phyloP scores from a whole-genome alignment of 2,113 vertebrate species.

The Poicephalus meyeri region DNA sequence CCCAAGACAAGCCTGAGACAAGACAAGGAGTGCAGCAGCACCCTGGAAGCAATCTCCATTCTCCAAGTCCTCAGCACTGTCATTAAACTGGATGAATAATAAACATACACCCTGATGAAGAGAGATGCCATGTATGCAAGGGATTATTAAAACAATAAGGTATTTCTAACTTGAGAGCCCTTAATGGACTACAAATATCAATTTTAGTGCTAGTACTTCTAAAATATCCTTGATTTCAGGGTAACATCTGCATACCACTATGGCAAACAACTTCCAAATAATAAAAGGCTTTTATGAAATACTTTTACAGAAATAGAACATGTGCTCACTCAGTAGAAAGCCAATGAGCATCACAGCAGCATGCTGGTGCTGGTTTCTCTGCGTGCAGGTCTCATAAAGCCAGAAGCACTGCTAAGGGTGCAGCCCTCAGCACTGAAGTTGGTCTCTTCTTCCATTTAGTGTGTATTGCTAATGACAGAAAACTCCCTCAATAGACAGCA shows the following conservation, averaged over 20 bases:
- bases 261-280: background rate
- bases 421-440: background rate
- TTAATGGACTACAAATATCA: slow-evolving; percentile 22
- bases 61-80: background rate
- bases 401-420: background rate
- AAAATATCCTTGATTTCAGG: background rate
- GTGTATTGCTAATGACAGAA: background rate
- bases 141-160: slow-evolving; percentile 28
- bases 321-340: background rate
- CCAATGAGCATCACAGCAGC: background rate
- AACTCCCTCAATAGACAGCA: background rate
- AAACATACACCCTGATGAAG: background rate
- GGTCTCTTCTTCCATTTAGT: background rate
- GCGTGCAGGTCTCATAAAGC: background rate
- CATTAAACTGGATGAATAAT: background rate
- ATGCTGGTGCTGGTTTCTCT: background rate
- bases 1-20: background rate
- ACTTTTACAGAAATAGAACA: background rate
- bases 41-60: background rate
- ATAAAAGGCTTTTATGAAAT: background rate
- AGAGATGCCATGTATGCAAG: background rate
- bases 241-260: slow-evolving; percentile 10
- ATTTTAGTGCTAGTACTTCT: slow-evolving; percentile 1
- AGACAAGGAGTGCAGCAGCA: background rate
- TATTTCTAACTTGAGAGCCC: slow-evolving; percentile 26